Conservation (phyloP, 2,888 invertebrate species). For the Lasioglossum leucozonium region DNA sequence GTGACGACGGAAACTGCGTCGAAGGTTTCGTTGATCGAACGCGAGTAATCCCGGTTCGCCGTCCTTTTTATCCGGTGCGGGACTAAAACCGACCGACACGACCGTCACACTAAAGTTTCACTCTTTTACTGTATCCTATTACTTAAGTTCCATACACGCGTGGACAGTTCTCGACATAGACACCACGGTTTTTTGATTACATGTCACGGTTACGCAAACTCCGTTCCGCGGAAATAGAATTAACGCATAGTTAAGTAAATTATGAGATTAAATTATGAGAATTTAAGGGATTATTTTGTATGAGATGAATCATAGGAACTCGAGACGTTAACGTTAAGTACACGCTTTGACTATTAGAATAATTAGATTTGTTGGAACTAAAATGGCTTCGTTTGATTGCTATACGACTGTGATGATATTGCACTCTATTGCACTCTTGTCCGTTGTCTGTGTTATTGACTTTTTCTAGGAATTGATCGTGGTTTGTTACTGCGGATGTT, state of each 20-base stretch:
- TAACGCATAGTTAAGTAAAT: background rate
- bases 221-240: background rate
- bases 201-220: background rate
- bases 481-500: background rate
- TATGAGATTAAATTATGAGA: background rate
- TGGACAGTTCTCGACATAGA: background rate
- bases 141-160: constrained; percentile 11
- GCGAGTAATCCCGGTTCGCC: constrained; percentile 44
- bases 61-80: constrained; percentile 46
- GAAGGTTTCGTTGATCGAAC: constrained; percentile 44
- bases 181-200: constrained; percentile 3
- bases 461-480: background rate
- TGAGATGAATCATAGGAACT: background rate
- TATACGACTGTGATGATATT: background rate
- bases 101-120: background rate
- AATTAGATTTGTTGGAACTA: background rate
- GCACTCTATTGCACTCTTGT: background rate
- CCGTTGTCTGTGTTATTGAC: constrained; percentile 3
- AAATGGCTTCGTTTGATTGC: background rate
- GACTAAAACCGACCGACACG: constrained; percentile 3
- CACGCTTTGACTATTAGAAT: background rate
- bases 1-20: constrained; percentile 61
- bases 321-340: background rate
- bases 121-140: background rate
- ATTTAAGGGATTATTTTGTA: constrained; percentile 1